Base-by-base conservation (phyloP, 2,797 vertebrate species). In the Acipenser transmontanus region DNA sequence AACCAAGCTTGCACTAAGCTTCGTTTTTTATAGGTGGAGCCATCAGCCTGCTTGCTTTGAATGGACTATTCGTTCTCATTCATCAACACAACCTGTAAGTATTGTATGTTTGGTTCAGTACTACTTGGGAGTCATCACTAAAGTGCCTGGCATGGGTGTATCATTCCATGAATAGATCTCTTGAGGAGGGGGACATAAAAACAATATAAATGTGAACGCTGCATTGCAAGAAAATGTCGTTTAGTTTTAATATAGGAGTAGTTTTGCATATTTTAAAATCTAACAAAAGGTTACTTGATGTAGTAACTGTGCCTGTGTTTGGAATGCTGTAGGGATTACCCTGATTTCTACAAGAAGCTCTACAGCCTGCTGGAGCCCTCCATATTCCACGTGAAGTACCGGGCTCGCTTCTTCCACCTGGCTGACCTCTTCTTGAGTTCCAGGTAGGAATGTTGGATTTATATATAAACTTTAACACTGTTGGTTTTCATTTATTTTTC, bases 1-100 rank as follows among this genome's bases (percentile, higher is more conserved):
- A 34, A 34, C 34, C 34, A 34, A 34, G 34, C 34, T 34, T 34
- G 34, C 34, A 34, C 34, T 34, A 34, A 34, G 34, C 34, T 34
- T 66, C 47, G 6, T 69, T 74, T 74, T 63, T 12, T 79, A 64
- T 71, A 99, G 97, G 97, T 67, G 97, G 97, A 0, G 95, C 95
- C 1, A 88, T 99, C 80, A 98, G 97, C 72, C 91, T 99, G 63
- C 79, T 99, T 62, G 96, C 96, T 12, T 85, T 99, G 62, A 98
- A 98, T 10, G 97, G 97, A 47, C 89, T 99, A 2, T 99, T 99
- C 73, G 76, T 97, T 69, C 87, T 99, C 74, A 97, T 99, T 65
- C 95, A 98, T 70, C 78, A 98, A 49, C 94, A 99, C 80, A 99
- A 99, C 73, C 77, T 99, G 97, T 99, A 85, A 98, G 97, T 93